Percentiles rank a stretch among this genome's conserved stretches.
These are phyloP conservation scores for Neopipo cinnamomea DNA, from an alignment of 2,113 vertebrate genomes.

Conservation along the genomic window DNA sequence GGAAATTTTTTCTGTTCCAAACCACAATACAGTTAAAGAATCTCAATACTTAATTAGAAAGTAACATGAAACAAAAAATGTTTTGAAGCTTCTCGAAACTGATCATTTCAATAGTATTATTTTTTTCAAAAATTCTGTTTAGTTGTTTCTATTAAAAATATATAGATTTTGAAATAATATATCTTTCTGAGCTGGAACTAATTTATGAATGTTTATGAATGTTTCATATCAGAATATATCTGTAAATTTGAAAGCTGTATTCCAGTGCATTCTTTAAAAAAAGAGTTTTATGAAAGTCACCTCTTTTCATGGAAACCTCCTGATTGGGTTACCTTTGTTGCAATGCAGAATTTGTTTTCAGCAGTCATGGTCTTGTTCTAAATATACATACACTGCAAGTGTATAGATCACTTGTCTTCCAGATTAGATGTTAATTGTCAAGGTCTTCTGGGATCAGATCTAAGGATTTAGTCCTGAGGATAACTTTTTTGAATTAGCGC, in stretches of 20 bases:
- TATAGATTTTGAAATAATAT: neutral
- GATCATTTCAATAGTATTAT: neutral
- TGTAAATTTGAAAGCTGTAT: neutral
- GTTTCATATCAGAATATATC: neutral
- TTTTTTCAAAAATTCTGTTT: neutral
- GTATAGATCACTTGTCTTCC: neutral
- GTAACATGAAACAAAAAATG: neutral
- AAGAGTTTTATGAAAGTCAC: neutral
- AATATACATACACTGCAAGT: neutral
- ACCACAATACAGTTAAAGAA: neutral
- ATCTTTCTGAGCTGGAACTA: neutral
- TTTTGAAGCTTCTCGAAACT: neutral
- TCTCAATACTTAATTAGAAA: neutral
- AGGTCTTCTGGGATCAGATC: neutral
- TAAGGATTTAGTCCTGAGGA: neutral
- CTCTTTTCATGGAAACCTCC: neutral
- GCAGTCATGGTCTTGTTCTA: neutral
- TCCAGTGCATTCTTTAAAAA: neutral
- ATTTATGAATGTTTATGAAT: neutral
- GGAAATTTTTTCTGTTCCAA: neutral
- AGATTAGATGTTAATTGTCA: neutral
- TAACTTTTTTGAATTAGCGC: neutral
- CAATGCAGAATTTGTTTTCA: neutral
- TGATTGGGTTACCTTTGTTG: neutral
- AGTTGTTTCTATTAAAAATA: neutral